Evolutionary conservation across 2,113 vertebrate genomes (phyloP).

Genomic region (Kobus ellipsiprymnus): DNA sequence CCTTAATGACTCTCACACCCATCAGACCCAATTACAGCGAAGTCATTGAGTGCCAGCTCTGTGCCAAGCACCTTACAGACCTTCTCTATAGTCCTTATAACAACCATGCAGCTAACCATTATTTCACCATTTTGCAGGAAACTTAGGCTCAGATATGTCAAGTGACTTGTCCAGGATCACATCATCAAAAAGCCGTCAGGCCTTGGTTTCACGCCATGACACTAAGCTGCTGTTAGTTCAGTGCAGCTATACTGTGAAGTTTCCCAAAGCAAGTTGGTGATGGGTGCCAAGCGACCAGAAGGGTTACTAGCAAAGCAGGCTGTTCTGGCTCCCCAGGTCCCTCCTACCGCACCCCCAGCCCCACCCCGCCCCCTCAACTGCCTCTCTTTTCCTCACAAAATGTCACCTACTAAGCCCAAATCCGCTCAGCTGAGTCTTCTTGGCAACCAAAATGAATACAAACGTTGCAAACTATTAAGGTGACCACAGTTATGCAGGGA

Average conservation of each 20-base stretch:
- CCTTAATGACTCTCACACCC: neutral
- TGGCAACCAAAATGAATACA: constrained; percentile 6
- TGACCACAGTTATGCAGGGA: constrained; percentile 29
- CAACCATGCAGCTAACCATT: neutral
- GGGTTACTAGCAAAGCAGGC: neutral
- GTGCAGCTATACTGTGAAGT: neutral
- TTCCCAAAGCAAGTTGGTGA: neutral
- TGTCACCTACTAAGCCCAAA: neutral
- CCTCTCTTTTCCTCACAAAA: neutral
- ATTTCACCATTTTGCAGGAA: neutral
- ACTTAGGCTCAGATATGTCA: neutral
- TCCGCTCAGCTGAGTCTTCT: constrained; percentile 11
- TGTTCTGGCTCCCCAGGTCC: neutral
- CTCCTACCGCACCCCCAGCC: neutral
- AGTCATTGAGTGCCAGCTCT: neutral
- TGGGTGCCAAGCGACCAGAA: neutral
- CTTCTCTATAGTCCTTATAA: neutral
- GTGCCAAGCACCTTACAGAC: neutral
- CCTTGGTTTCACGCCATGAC: neutral
- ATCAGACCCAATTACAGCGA: neutral
- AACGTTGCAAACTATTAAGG: constrained; percentile 26
- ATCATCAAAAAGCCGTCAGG: neutral
- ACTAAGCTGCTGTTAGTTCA: neutral
- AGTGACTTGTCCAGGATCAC: neutral
- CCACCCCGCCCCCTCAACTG: neutral